These are phyloP conservation scores for Rhinoptilus africanus DNA, from an alignment of 2,113 vertebrate species.

Conservation along the genomic window DNA sequence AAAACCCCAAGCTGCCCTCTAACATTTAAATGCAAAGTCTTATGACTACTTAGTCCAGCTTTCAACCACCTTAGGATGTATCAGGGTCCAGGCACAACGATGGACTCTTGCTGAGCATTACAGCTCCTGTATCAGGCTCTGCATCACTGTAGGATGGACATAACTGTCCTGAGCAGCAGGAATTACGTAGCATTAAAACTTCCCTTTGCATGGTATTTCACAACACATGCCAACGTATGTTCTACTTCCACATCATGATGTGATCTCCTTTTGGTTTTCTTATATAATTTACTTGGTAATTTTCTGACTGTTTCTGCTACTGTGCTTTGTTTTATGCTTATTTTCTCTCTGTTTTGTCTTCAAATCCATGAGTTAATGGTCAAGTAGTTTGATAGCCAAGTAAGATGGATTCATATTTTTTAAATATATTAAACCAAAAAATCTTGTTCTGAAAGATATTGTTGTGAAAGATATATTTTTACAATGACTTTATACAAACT, in stretches of 20 bases:
- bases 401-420: background rate
- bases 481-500: background rate
- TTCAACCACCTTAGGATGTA: background rate
- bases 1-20: background rate
- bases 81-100: background rate
- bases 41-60: background rate
- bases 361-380: background rate
- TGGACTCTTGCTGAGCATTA: background rate
- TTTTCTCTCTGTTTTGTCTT: background rate
- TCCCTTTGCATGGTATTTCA: background rate
- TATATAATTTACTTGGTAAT: background rate
- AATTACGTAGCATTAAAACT: background rate
- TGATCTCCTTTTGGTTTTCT: background rate
- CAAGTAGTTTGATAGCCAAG: background rate
- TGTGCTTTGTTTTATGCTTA: background rate
- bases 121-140: background rate
- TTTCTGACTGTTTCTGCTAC: background rate
- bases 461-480: background rate
- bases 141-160: fast-evolving
- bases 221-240: fast-evolving
- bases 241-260: background rate
- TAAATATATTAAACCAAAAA: background rate
- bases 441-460: background rate
- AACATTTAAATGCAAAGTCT: background rate
- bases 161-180: background rate